Conservation (phyloP, 2,888 invertebrate species). For the Spilarctia lutea region DNA sequence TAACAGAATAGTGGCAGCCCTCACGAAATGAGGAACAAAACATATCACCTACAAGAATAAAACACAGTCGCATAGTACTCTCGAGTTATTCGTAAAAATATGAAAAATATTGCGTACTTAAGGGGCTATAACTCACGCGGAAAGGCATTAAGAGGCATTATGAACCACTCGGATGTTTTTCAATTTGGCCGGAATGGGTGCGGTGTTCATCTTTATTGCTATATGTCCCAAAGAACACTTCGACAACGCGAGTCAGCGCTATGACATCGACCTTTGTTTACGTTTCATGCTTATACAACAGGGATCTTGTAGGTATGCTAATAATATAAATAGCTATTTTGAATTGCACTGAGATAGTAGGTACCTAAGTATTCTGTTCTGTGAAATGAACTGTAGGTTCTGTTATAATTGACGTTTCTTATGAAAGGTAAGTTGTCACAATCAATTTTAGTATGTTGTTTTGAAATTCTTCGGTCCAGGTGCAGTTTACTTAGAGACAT, state of each 20-base stretch:
- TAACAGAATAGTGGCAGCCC: conserved; percentile 39
- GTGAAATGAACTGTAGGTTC: neutral
- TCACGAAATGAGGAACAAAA: conserved; percentile 35
- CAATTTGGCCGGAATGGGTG: conserved; percentile 80
- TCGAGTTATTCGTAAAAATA: conserved; percentile 78
- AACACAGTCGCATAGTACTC: conserved; percentile 22
- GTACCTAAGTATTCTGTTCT: neutral
- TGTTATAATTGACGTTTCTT: neutral
- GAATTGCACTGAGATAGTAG: neutral
- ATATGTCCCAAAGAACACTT: conserved; percentile 49
- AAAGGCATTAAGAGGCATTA: conserved; percentile 81
- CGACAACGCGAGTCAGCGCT: conserved; percentile 35
- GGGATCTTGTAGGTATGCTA: conserved; percentile 10
- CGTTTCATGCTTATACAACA: conserved; percentile 13
- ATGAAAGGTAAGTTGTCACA: neutral
- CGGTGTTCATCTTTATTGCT: conserved; percentile 67
- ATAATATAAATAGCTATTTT: conserved; percentile 2
- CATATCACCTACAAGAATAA: conserved; percentile 27
- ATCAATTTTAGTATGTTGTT: neutral
- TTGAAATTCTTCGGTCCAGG: no score
- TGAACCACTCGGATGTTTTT: conserved; percentile 81
- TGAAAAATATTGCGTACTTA: conserved; percentile 79
- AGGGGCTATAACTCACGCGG: conserved; percentile 75
- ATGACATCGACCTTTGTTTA: conserved; percentile 24
- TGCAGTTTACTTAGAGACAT: neutral